Evolutionary conservation across 2,113 vertebrate genomes (phyloP).

Genomic region (Colius striatus): DNA sequence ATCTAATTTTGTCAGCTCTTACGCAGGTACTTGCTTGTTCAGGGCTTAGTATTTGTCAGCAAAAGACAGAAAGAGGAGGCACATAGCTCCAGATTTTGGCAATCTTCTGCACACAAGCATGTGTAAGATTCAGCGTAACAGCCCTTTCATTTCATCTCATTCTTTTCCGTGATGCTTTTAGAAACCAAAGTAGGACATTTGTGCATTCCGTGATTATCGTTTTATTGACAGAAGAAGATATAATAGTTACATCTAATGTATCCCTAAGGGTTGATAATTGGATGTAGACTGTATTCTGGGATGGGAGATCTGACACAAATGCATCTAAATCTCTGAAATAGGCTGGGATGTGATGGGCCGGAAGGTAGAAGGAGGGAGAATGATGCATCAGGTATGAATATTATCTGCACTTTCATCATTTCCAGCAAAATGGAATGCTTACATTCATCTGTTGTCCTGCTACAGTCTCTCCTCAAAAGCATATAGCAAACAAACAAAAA

Average conservation of each 20-base stretch:
- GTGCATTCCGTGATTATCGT: conserved; percentile 66
- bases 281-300: conserved; percentile 47
- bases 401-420: conserved; percentile 57
- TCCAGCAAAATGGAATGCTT: conserved; percentile 44
- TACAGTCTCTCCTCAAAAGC: background rate
- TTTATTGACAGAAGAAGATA: conserved; percentile 77
- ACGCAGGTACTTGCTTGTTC: background rate
- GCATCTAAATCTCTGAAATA: conserved; percentile 66
- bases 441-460: background rate
- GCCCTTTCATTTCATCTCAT: conserved; percentile 54
- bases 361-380: conserved; percentile 58
- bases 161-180: conserved; percentile 51
- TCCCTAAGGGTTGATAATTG: conserved; percentile 58
- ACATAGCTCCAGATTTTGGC: conserved; percentile 13
- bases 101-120: conserved; percentile 18
- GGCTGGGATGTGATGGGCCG: conserved; percentile 55
- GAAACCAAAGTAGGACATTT: conserved; percentile 67
- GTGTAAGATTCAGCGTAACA: conserved; percentile 40
- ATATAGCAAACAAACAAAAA: conserved; percentile 10
- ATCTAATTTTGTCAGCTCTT: background rate
- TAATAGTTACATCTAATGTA: conserved; percentile 71
- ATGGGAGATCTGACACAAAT: conserved; percentile 54
- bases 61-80: background rate
- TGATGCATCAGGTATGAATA: conserved; percentile 64
- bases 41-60: background rate